These are phyloP conservation scores for Agrypnia vestita DNA, from an alignment of 1,140 invertebrate genomes.

Conservation along the genomic window DNA sequence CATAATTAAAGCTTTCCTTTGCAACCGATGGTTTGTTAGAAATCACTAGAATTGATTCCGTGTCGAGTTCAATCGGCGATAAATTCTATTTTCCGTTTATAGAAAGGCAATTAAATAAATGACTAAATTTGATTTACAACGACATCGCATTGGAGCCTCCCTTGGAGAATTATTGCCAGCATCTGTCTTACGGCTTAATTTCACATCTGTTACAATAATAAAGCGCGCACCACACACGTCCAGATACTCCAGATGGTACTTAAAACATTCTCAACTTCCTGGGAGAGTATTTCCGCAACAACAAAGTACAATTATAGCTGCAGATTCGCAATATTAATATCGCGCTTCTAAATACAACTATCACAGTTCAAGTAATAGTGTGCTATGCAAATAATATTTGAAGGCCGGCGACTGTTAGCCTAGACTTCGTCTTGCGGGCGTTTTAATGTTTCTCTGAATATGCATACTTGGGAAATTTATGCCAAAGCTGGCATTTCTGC, in stretches of 20 bases:
- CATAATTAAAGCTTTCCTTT: no score
- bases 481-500: no score
- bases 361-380: slow-evolving; percentile 7
- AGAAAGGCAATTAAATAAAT: no score
- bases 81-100: no score
- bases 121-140: no score
- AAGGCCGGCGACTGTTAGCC: slow-evolving; percentile 5
- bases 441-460: no score
- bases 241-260: not conserved
- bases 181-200: not conserved
- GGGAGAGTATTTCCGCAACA: slow-evolving; percentile 1
- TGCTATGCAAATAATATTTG: not conserved
- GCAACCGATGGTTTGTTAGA: no score
- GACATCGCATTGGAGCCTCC: not conserved
- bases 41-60: no score
- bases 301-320: slow-evolving; percentile 1
- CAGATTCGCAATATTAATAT: slow-evolving; percentile 6
- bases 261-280: not conserved
- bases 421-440: not conserved
- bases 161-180: not conserved
- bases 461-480: no score
- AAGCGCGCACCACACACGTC: not conserved
- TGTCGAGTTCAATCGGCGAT: no score
- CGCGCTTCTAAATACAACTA: slow-evolving; percentile 10
- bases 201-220: slow-evolving; percentile 4